A percentile compares a stretch with the other conserved stretches of the same genome.
Evolutionary conservation across 1,140 invertebrate genomes (phyloP).

Genomic region (Drosophila elegans): DNA sequence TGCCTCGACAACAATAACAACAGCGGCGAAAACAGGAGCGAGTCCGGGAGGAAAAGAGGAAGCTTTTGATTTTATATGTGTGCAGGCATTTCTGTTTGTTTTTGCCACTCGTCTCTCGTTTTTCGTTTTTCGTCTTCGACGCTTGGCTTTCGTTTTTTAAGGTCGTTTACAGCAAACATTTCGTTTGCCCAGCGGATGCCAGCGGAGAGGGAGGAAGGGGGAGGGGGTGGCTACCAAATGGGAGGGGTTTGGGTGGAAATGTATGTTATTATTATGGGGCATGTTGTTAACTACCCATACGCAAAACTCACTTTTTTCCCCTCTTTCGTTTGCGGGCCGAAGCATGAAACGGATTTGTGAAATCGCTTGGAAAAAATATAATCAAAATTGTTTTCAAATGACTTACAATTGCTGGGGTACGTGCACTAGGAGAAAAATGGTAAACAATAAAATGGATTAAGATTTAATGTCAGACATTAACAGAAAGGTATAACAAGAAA

Average conservation of each 20-base stretch:
- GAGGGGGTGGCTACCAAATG: neutral
- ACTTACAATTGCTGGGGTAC: slow-evolving; percentile 70
- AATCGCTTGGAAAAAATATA: slow-evolving; percentile 83
- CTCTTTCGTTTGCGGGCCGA: slow-evolving; percentile 12
- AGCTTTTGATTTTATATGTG: slow-evolving; percentile 68
- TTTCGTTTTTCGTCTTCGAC: slow-evolving; percentile 33
- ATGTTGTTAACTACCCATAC: slow-evolving; percentile 83
- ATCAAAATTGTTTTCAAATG: slow-evolving; percentile 83
- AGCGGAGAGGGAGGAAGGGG: neutral
- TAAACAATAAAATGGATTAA: neutral
- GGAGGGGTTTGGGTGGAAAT: slow-evolving; percentile 35
- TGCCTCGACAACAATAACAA: slow-evolving; percentile 60
- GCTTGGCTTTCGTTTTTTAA: slow-evolving; percentile 71
- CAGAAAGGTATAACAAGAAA: too few relatives aligned
- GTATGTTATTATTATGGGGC: slow-evolving; percentile 81
- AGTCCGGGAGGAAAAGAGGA: slow-evolving; percentile 9
- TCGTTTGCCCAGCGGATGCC: slow-evolving; percentile 27
- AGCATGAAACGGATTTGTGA: slow-evolving; percentile 82
- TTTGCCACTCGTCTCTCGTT: slow-evolving; percentile 43
- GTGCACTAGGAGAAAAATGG: slow-evolving; percentile 7
- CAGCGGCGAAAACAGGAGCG: slow-evolving; percentile 3
- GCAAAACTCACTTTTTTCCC: slow-evolving; percentile 64
- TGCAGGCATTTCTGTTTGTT: slow-evolving; percentile 72
- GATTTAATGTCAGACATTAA: too few relatives aligned
- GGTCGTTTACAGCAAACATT: slow-evolving; percentile 82